These are phyloP conservation scores for Parnassius apollo DNA, from an alignment of 2,888 invertebrate genomes.

Conservation along the genomic window DNA sequence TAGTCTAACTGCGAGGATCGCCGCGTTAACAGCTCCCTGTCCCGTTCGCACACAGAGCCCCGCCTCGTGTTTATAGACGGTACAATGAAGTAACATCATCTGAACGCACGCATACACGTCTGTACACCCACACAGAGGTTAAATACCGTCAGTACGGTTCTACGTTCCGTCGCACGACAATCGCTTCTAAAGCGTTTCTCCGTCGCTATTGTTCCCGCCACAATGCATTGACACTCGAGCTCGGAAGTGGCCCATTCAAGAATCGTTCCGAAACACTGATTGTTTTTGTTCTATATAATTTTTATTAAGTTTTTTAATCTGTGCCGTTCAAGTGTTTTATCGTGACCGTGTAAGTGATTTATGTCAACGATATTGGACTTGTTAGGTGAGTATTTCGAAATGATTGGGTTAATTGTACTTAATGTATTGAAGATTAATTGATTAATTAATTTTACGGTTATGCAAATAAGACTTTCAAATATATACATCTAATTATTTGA, in stretches of 20 bases:
- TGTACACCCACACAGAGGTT: slow-evolving; percentile 36
- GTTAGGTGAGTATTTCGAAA: slow-evolving; percentile 34
- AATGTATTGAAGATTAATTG: slow-evolving; percentile 30
- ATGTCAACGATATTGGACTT: slow-evolving; percentile 40
- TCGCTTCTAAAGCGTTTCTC: slow-evolving; percentile 37
- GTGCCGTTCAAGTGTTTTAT: slow-evolving; percentile 34
- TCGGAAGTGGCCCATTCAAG: slow-evolving; percentile 43
- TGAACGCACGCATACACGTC: slow-evolving; percentile 23
- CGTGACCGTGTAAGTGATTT: slow-evolving; percentile 39
- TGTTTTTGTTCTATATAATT: slow-evolving; percentile 30
- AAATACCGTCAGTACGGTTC: slow-evolving; percentile 38
- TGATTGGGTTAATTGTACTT: slow-evolving; percentile 33
- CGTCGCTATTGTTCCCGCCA: slow-evolving; percentile 52
- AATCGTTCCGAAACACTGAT: slow-evolving; percentile 36
- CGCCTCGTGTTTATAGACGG: slow-evolving; percentile 25
- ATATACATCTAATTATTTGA: not conserved
- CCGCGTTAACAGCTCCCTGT: slow-evolving; percentile 73
- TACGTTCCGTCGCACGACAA: slow-evolving; percentile 42
- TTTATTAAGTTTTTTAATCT: slow-evolving; percentile 33
- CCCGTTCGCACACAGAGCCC: slow-evolving; percentile 54
- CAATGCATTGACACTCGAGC: slow-evolving; percentile 48
- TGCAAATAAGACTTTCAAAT: slow-evolving; percentile 5
- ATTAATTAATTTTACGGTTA: slow-evolving; percentile 5
- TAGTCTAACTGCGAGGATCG: slow-evolving; percentile 80
- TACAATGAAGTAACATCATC: slow-evolving; percentile 37